Evolutionary conservation across 2,888 invertebrate species (phyloP).

Genomic region (Physocephala rufipes): DNA sequence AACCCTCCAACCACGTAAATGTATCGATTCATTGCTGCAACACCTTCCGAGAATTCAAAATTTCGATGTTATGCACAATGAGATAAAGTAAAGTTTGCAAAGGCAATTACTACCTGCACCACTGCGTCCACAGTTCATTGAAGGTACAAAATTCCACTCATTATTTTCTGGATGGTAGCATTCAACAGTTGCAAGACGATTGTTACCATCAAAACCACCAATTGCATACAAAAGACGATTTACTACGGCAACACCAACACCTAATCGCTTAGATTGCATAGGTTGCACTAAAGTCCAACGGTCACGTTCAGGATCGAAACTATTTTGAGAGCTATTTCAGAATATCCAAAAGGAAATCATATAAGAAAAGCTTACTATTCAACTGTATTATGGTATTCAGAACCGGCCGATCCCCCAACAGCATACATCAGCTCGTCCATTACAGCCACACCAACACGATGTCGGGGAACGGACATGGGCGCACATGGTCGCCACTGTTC

Average conservation of each 20-base stretch:
- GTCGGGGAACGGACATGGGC: slow-evolving; percentile 87
- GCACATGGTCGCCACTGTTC: slow-evolving; percentile 89
- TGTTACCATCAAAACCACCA: slow-evolving; percentile 87
- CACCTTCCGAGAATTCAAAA: slow-evolving; percentile 68
- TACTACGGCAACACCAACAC: slow-evolving; percentile 82
- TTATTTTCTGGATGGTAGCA: slow-evolving; percentile 95
- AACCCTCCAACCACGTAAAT: slow-evolving; percentile 97
- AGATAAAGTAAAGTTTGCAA: background rate
- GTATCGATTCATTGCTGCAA: slow-evolving; percentile 83
- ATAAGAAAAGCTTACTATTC: slow-evolving; percentile 79
- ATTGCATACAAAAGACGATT: slow-evolving; percentile 83
- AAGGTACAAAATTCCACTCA: slow-evolving; percentile 82
- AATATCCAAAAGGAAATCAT: background rate
- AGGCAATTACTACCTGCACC: slow-evolving; percentile 75
- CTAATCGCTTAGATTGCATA: slow-evolving; percentile 82
- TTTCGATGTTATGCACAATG: background rate
- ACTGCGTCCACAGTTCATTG: slow-evolving; percentile 82
- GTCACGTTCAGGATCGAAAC: slow-evolving; percentile 88
- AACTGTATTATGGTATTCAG: slow-evolving; percentile 86
- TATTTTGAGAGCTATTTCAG: slow-evolving; percentile 55
- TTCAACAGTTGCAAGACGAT: slow-evolving; percentile 82
- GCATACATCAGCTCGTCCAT: slow-evolving; percentile 92
- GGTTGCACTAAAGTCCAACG: slow-evolving; percentile 79
- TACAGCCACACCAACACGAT: slow-evolving; percentile 91
- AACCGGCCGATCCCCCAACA: slow-evolving; percentile 89